Evolutionary conservation across 1,140 invertebrate species (phyloP).

Genomic region (Panonychus citri): DNA sequence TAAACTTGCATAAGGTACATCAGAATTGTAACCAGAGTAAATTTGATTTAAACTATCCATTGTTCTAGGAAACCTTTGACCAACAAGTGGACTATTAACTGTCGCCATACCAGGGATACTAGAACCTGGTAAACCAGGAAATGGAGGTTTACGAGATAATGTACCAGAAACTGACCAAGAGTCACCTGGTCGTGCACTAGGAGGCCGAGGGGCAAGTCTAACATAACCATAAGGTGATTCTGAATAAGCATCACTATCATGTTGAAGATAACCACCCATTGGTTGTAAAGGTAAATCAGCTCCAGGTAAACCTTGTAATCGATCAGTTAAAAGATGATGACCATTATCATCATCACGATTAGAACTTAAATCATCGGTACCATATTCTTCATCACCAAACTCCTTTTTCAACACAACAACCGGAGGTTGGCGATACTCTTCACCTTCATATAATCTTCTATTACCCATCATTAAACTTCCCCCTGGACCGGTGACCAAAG

Average conservation of each 20-base stretch:
- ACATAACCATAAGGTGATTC: not conserved
- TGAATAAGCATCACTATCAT: not conserved
- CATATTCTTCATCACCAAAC: constrained; percentile 6
- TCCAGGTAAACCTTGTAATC: constrained; percentile 11
- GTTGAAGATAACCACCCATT: not conserved
- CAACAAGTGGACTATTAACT: constrained; percentile 49
- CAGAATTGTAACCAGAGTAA: constrained; percentile 1
- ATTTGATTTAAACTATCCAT: constrained; percentile 37
- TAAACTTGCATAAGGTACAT: not conserved
- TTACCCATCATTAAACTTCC: not conserved
- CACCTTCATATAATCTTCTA: not conserved
- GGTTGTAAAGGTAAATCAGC: constrained; percentile 9
- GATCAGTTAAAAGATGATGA: constrained; percentile 7
- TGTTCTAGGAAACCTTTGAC: constrained; percentile 48
- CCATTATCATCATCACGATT: constrained; percentile 13
- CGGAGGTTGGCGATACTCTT: constrained; percentile 1
- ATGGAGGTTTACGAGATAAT: constrained; percentile 38
- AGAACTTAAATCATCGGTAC: not conserved
- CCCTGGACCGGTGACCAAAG: not conserved
- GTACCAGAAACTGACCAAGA: constrained; percentile 22
- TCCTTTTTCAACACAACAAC: constrained; percentile 12
- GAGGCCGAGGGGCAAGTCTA: constrained; percentile 1
- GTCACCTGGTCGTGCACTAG: constrained; percentile 2
- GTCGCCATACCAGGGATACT: constrained; percentile 38
- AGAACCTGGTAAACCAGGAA: constrained; percentile 13